Evolutionary conservation across 2,797 vertebrate genomes (phyloP), one percentile per base, ranked within the genome.

Genomic region (Crenuchus spilurus): DNA sequence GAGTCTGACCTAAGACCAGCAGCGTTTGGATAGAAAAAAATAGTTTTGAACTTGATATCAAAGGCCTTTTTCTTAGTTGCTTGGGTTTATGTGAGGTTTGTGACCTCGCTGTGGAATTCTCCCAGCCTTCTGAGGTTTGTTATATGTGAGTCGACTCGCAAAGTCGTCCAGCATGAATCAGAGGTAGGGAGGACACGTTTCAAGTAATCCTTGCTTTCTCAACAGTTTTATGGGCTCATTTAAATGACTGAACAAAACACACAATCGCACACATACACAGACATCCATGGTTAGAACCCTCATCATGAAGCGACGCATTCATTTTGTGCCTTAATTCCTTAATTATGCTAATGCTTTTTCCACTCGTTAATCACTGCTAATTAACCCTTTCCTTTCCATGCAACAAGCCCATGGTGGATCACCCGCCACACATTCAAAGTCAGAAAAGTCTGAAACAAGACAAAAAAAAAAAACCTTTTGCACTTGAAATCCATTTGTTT

Each of bases 401-500:
- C 11, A 16, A 41, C 22, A 55, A 48, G 39, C 5, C 18, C 8
- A 14, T 7, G 35, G 7, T 26, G 4, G 49, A 33, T 52, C 6
- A 49, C 26, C 61, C 26, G 6, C n/a, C 1, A 39, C n/a, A 7
- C 14, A 9, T 52, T 48, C 48, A 49, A 61, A 18, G 24, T 30
- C 1, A 30, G 58, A 77, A 66, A 75, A 74, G 18, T 70, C 37
- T 51, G 46, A 68, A 72, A 46, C 31, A 33, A 63, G 65, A 78
- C 20, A 69, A 26, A 55, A 4, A 41, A 74, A 55, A 55, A 75
- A 52, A 20, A 41, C 22, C 60, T 51, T 70, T 26, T 70, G 63
- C 63, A 37, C 66, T 72, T 60, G 67, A 80, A 83, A 84, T 54
- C 62, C 72, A 83, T 85, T 87, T 81, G 81, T 83, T 70, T 80